phyloP scores from a whole-genome alignment of 2,797 vertebrate species.

The Triplophysa bombifrons region DNA sequence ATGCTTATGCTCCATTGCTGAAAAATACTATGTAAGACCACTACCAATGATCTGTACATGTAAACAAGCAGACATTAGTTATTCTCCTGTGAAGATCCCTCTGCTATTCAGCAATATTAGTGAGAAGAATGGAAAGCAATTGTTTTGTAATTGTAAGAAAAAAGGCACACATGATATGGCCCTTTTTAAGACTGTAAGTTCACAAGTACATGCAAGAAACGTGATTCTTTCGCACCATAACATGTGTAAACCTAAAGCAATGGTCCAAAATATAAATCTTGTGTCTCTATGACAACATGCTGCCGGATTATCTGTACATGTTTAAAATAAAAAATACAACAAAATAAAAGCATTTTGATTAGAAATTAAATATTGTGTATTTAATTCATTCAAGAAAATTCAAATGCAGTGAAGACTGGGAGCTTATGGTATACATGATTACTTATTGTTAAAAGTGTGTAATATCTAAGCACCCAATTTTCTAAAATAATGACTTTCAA shows the following conservation, averaged over 20 bases:
- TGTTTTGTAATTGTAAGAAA: neutral
- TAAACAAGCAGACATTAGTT: constrained; percentile 44
- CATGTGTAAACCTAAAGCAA: constrained; percentile 31
- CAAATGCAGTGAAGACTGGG: neutral
- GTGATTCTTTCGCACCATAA: neutral
- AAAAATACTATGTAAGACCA: constrained; percentile 27
- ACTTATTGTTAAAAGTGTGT: neutral
- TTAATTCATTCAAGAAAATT: neutral
- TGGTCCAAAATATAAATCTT: constrained; percentile 48
- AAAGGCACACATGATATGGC: constrained; percentile 13
- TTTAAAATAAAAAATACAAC: constrained; percentile 52
- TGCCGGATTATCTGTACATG: constrained; percentile 3
- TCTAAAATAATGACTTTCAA: neutral
- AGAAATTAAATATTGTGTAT: neutral
- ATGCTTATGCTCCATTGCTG: constrained; percentile 24
- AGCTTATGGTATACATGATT: neutral
- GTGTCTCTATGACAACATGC: constrained; percentile 12
- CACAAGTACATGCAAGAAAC: constrained; percentile 17
- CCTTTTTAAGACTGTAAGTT: constrained; percentile 33
- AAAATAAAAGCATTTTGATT: constrained; percentile 8
- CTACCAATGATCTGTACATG: constrained; percentile 51
- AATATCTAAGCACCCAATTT: neutral
- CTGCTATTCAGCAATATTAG: constrained; percentile 24
- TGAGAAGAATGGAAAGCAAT: constrained; percentile 22
- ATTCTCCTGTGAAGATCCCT: constrained; percentile 23